phyloP scores from a whole-genome alignment of 2,888 invertebrate species.

The Schizaphis graminum region DNA sequence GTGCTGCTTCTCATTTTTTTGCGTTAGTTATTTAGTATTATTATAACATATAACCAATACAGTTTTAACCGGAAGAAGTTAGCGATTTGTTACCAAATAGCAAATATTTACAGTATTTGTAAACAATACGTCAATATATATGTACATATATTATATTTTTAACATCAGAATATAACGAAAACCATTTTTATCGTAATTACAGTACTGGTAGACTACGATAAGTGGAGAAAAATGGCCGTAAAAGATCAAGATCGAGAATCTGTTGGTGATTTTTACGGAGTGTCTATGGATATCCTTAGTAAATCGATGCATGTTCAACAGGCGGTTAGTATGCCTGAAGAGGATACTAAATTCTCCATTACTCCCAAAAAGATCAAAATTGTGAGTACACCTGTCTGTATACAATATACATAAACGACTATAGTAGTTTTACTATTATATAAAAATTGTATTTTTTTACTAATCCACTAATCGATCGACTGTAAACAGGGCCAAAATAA shows the following conservation, averaged over 20 bases:
- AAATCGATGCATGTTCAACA: conserved; percentile 73
- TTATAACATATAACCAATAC: not conserved
- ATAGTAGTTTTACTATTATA: not conserved
- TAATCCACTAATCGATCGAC: not conserved
- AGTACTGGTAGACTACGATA: conserved; percentile 75
- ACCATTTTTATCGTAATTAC: not conserved
- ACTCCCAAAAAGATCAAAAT: conserved; percentile 84
- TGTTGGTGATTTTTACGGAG: conserved; percentile 86
- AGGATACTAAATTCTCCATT: conserved; percentile 80
- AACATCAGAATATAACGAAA: not conserved
- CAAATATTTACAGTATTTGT: not conserved
- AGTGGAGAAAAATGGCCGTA: conserved; percentile 83
- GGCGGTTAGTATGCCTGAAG: conserved; percentile 73
- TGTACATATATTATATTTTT: not conserved
- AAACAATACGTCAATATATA: no score
- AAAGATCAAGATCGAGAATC: conserved; percentile 88
- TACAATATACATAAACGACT: not conserved
- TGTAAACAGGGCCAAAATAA: conserved; percentile 82
- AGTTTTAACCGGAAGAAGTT: not conserved
- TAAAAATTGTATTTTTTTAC: not conserved
- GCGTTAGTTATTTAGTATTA: not conserved
- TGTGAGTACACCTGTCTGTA: conserved; percentile 72
- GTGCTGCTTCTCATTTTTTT: not conserved
- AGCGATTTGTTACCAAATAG: not conserved
- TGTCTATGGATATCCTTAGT: conserved; percentile 84